A percentile compares a stretch with the other conserved stretches of the same genome.
phyloP scores from a whole-genome alignment of 2,113 vertebrate species.

The Gambusia affinis region DNA sequence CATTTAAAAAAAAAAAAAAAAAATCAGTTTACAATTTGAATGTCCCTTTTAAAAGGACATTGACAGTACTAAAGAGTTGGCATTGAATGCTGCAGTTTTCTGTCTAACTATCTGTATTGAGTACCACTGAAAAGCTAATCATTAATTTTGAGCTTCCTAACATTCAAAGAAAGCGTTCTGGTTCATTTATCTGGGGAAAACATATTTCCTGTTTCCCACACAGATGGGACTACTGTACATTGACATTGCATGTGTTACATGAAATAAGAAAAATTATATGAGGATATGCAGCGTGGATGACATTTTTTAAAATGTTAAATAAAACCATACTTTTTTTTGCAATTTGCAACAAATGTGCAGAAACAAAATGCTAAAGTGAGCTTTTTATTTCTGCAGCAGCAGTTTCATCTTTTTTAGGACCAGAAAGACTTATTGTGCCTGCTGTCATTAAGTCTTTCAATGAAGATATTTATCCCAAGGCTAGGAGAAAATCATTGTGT shows the following conservation, averaged over 20 bases:
- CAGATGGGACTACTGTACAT: not conserved
- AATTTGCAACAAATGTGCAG: not conserved
- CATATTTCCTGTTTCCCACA: not conserved
- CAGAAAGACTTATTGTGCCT: not conserved
- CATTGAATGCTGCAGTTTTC: too few species aligned
- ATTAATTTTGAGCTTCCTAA: not conserved
- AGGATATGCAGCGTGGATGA: not conserved
- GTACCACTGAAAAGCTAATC: not conserved
- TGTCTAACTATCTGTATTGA: too few species aligned
- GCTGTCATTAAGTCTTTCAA: not conserved
- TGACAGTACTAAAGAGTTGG: too few species aligned
- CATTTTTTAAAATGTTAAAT: not conserved
- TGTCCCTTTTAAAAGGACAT: too few species aligned
- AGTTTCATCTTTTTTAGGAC: not conserved
- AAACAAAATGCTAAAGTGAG: not conserved
- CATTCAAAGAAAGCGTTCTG: not conserved
- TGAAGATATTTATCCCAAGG: conserved; percentile 17
- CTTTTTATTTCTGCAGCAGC: not conserved
- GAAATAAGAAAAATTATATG: not conserved
- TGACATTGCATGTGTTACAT: too few species aligned
- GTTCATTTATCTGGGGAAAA: not conserved
- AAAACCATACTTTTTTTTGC: not conserved
- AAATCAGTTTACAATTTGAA: too few species aligned
- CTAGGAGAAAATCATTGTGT: not conserved
- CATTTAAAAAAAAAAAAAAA: too few species aligned